phyloP scores from a whole-genome alignment of 2,888 invertebrate species.

The Meandrusa payeni region DNA sequence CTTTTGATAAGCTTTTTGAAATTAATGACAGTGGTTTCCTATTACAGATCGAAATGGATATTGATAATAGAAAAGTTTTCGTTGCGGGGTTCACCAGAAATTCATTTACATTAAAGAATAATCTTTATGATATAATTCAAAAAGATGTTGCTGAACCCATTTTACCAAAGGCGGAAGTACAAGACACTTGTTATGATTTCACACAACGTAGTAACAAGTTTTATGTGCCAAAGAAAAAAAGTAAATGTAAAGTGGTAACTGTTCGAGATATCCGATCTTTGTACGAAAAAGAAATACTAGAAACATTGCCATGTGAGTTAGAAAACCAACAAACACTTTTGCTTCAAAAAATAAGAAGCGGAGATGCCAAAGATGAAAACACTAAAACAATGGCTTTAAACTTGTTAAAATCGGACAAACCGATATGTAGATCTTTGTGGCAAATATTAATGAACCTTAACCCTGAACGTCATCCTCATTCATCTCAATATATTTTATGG shows the following conservation, averaged over 20 bases:
- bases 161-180: conserved; percentile 28
- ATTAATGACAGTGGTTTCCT: too few species aligned
- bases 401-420: conserved; percentile 48
- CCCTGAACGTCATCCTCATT: conserved; percentile 45
- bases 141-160: conserved; percentile 47
- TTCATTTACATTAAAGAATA: conserved; percentile 38
- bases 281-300: conserved; percentile 59
- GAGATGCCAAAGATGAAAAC: conserved; percentile 47
- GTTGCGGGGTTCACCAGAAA: conserved; percentile 51
- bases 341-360: conserved; percentile 58
- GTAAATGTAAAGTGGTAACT: conserved; percentile 59
- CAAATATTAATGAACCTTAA: conserved; percentile 70
- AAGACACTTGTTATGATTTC: conserved; percentile 45
- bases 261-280: conserved; percentile 57
- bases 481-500: conserved; percentile 59
- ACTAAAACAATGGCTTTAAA: conserved; percentile 55
- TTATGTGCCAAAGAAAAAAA: conserved; percentile 57
- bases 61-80: conserved; percentile 46
- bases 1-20: too few species aligned
- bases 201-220: conserved; percentile 51
- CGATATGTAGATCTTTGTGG: conserved; percentile 61
- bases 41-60: conserved; percentile 39
- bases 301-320: conserved; percentile 47
- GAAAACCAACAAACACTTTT: conserved; percentile 55
- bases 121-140: conserved; percentile 53